phyloP scores from a whole-genome alignment of 1,140 invertebrate species.

The Calosoma granatense region DNA sequence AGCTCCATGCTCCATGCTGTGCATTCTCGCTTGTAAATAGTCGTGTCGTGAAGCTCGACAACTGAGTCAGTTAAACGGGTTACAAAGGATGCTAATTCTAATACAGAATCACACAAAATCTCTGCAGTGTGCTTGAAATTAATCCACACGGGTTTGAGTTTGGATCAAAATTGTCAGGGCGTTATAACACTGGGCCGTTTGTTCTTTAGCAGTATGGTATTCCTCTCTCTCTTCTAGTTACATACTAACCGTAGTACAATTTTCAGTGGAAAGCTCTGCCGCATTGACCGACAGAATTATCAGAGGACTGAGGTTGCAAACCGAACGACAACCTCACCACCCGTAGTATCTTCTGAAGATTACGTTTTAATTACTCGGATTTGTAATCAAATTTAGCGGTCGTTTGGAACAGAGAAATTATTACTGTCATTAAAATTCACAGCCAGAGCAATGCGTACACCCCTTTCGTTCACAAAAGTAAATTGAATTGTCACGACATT shows the following conservation, averaged over 20 bases:
- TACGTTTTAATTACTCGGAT: slow-evolving; percentile 3
- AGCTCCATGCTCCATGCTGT: no score
- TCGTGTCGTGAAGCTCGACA: no score
- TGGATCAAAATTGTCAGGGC: not conserved
- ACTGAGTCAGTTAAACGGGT: no score
- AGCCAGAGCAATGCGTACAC: not conserved
- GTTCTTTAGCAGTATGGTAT: no score
- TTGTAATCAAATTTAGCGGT: not conserved
- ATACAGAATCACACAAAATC: not conserved
- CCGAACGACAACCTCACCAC: not conserved
- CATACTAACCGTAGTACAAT: not conserved
- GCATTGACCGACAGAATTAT: slow-evolving; percentile 2
- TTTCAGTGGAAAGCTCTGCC: not conserved
- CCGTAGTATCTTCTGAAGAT: not conserved
- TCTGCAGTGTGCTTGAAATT: not conserved
- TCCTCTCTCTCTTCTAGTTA: no score
- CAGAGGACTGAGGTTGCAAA: no score
- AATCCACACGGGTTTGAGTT: not conserved
- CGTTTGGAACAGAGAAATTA: no score
- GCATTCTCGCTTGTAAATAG: no score
- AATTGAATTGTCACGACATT: no score
- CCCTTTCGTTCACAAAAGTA: no score
- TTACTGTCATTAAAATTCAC: not conserved
- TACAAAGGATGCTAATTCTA: not conserved
- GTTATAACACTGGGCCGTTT: no score